Evolutionary conservation across 2,888 invertebrate genomes (phyloP), one percentile per base, ranked within the genome.

Genomic region (Aromia moschata): DNA sequence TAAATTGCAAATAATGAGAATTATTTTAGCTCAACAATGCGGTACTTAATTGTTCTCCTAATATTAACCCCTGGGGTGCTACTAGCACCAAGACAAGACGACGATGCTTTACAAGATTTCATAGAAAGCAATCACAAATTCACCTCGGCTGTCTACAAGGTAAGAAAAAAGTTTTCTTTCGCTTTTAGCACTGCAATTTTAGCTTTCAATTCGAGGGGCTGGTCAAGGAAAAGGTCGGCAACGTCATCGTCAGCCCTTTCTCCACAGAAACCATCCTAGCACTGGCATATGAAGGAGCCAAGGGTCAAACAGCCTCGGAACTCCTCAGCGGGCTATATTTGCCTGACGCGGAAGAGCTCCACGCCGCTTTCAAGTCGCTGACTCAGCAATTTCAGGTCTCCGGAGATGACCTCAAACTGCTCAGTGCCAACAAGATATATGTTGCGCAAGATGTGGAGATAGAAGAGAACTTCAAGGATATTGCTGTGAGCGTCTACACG

Each of bases 401-500:
- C 5, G 53, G 62, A 10, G 64, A 70, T 2, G 49, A 66, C 2
- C 56, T 70, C 37, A 69, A 64, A 10, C 62, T 80, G 1, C 62
- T 64, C 0, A 62, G 73, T 0, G 78, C 79, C 3, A 79, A 79
- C 58, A 89, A 88, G 67, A 81, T 93, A 2, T 94, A 87, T 73
- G 79, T 89, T 0, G 84, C 84, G 66, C 37, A 74, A 3, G 82
- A 82, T 1, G 83, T 86, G 45, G 74, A 81, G 9, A 68, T 92
- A 1, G 81, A 84, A n/a, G 72, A 83, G 0, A 74, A 81, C 11
- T 87, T 87, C 62, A 83, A 85, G 66, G 79, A 83, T 4, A 78
- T 87, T 33, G 86, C 91, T 0, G 72, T 81, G 5, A 82, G 85
- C 17, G 80, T 85, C 33, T 93, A 91, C 74, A 79, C 84, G 12